phyloP scores from a whole-genome alignment of 2,113 vertebrate genomes.

The Scophthalmus maximus region DNA sequence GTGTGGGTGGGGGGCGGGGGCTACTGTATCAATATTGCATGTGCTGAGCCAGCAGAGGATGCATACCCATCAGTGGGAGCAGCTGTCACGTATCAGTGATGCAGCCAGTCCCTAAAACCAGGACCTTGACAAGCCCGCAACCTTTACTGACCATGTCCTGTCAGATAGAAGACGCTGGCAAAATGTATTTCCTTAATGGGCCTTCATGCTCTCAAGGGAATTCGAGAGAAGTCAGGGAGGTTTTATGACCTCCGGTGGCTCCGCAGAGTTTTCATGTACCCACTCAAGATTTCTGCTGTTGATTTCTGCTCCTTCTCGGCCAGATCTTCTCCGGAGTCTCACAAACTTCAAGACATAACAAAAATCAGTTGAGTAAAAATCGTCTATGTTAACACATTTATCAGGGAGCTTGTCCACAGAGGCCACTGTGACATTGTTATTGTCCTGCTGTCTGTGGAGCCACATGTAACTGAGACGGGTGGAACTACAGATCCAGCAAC shows the following conservation, averaged over 20 bases:
- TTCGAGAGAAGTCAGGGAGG: conserved; percentile 9
- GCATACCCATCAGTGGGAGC: conserved; percentile 68
- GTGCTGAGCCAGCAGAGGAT: conserved; percentile 66
- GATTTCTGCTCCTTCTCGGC: neutral
- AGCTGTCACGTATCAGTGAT: conserved; percentile 66
- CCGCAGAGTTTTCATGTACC: neutral
- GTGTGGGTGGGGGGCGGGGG: conserved; percentile 1
- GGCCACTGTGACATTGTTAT: conserved; percentile 47
- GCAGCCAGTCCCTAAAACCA: conserved; percentile 48
- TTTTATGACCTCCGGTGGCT: neutral
- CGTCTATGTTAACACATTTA: neutral
- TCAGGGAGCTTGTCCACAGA: conserved; percentile 23
- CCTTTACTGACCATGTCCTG: conserved; percentile 15
- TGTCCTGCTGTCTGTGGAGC: conserved; percentile 49
- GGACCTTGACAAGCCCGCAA: conserved; percentile 33
- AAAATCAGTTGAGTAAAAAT: too few relatives aligned
- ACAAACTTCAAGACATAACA: too few relatives aligned
- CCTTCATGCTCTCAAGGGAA: neutral
- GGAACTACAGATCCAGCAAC: conserved; percentile 61
- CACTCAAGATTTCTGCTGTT: neutral
- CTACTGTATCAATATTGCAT: conserved; percentile 72
- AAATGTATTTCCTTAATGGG: conserved; percentile 10
- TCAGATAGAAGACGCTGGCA: conserved; percentile 5
- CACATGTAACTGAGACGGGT: conserved; percentile 73
- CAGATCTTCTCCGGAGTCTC: too few relatives aligned